Percentiles rank a stretch among this genome's conserved stretches.
Evolutionary conservation across 2,113 vertebrate genomes (phyloP).

Genomic region (Pholis gunnellus): DNA sequence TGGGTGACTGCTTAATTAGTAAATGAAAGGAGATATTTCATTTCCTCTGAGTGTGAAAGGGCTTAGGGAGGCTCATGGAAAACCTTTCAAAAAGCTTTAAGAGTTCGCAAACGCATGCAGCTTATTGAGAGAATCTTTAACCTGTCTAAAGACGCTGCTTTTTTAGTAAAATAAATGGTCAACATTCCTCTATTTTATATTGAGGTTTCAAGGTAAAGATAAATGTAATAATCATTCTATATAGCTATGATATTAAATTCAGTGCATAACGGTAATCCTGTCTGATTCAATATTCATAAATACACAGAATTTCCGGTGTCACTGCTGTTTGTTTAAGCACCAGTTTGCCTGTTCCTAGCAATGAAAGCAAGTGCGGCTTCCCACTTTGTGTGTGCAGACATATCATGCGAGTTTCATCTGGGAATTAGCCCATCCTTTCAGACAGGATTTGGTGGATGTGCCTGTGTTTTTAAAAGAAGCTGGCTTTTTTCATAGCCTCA

Average conservation of each 20-base stretch:
- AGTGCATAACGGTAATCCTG: constrained; percentile 26
- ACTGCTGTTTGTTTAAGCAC: constrained; percentile 53
- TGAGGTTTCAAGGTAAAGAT: constrained; percentile 48
- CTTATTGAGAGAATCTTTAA: constrained; percentile 22
- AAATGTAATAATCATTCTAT: constrained; percentile 34
- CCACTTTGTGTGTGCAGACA: constrained; percentile 66
- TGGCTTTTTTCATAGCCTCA: constrained; percentile 77
- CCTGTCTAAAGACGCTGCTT: constrained; percentile 35
- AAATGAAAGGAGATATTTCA: constrained; percentile 84
- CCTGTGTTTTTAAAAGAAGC: constrained; percentile 80
- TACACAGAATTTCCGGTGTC: constrained; percentile 35
- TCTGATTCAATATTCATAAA: constrained; percentile 46
- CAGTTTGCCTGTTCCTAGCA: constrained; percentile 42
- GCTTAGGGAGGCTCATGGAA: constrained; percentile 66
- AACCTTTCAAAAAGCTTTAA: constrained; percentile 66
- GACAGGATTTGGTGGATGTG: constrained; percentile 80
- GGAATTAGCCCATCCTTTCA: constrained; percentile 81
- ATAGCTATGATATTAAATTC: constrained; percentile 24
- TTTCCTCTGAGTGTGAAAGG: constrained; percentile 76
- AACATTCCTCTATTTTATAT: constrained; percentile 10
- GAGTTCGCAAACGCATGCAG: constrained; percentile 51
- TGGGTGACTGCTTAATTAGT: constrained; percentile 82
- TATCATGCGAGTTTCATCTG: constrained; percentile 77
- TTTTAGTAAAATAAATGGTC: constrained; percentile 29
- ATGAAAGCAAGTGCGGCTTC: constrained; percentile 59